Evolutionary conservation across 2,888 invertebrate genomes (phyloP).

Genomic region (Sympetrum striolatum): DNA sequence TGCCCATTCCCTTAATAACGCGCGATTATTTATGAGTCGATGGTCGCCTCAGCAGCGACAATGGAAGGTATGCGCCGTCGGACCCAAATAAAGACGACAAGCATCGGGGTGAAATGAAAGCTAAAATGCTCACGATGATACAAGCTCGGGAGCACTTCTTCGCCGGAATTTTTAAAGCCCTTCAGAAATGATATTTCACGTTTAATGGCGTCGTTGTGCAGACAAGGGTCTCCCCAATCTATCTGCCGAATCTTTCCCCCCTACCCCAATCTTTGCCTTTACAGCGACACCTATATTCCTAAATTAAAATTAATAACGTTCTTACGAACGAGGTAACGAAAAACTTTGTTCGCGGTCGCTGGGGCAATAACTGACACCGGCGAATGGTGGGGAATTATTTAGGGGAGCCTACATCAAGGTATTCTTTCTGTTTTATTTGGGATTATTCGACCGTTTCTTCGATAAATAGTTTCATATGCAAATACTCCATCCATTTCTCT

Average conservation of each 20-base stretch:
- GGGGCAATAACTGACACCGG: constrained; percentile 10
- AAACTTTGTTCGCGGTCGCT: not conserved
- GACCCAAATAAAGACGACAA: constrained; percentile 24
- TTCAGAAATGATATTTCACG: constrained; percentile 37
- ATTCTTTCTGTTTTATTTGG: not conserved
- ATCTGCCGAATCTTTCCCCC: not conserved
- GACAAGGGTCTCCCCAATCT: constrained; percentile 22
- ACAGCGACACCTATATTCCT: not conserved
- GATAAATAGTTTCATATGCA: not conserved
- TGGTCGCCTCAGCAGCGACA: not conserved
- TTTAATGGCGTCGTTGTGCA: constrained; percentile 33
- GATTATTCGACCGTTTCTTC: not conserved
- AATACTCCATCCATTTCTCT: not conserved
- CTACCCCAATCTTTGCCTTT: not conserved
- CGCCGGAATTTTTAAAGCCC: constrained; percentile 15
- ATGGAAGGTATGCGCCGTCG: constrained; percentile 23
- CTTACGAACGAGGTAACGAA: constrained; percentile 8
- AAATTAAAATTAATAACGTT: constrained; percentile 33
- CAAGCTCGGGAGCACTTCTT: constrained; percentile 7
- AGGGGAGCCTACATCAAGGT: not conserved
- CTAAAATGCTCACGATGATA: constrained; percentile 8
- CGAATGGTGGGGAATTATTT: not conserved
- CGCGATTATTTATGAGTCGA: constrained; percentile 34
- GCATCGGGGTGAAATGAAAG: constrained; percentile 15
- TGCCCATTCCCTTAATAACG: constrained; percentile 5